Percentiles rank a stretch among this genome's conserved stretches.
These are phyloP conservation scores for Nebria brevicollis DNA, from an alignment of 2,888 invertebrate genomes.

Conservation along the genomic window DNA sequence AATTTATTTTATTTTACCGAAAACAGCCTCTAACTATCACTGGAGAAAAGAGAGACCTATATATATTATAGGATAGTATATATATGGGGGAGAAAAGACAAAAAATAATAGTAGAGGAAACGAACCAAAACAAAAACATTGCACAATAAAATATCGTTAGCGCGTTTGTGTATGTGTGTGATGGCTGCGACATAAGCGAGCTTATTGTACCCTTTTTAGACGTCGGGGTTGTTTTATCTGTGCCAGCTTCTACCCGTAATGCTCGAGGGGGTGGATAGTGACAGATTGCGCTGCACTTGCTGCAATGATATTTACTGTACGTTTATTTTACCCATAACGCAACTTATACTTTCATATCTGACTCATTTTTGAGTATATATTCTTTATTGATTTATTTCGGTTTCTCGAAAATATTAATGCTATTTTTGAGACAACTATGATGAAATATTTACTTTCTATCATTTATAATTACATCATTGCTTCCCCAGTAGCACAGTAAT, in stretches of 20 bases:
- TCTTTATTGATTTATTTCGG: too few species aligned
- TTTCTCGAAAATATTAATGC: too few species aligned
- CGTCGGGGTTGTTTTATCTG: neutral
- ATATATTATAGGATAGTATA: neutral
- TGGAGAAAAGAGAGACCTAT: too few species aligned
- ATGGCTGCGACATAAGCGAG: neutral
- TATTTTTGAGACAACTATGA: too few species aligned
- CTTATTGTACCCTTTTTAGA: neutral
- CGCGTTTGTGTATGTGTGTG: neutral
- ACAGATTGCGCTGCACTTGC: neutral
- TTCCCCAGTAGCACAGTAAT: too few species aligned
- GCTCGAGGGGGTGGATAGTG: neutral
- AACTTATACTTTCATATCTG: neutral
- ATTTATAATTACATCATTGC: too few species aligned
- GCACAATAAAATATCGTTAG: neutral
- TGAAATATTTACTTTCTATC: too few species aligned
- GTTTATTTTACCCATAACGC: neutral
- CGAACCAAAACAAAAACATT: neutral
- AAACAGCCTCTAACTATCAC: neutral
- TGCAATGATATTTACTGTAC: slow-evolving; percentile 1
- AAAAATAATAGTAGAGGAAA: neutral
- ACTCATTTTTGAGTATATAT: too few species aligned
- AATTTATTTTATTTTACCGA: slow-evolving; percentile 1
- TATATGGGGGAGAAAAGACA: neutral
- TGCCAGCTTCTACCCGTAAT: neutral